phyloP scores from a whole-genome alignment of 2,888 invertebrate species.

The Hedya salicella region DNA sequence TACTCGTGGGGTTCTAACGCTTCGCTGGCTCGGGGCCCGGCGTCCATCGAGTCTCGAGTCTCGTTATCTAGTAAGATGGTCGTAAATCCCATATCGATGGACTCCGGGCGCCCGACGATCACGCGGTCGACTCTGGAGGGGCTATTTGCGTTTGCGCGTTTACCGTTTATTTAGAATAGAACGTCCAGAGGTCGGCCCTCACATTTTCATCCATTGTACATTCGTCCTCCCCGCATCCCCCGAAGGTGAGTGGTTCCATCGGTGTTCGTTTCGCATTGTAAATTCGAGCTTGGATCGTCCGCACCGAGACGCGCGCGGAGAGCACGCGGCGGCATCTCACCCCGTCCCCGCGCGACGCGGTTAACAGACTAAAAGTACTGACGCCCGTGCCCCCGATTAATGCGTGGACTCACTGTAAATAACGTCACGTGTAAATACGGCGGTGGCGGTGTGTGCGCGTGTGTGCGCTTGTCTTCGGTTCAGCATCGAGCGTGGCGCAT shows the following conservation, averaged over 20 bases:
- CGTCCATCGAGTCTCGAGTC: not conserved
- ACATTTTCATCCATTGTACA: conserved; percentile 29
- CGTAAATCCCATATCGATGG: not conserved
- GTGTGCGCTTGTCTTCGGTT: conserved; percentile 10
- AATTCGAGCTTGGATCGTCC: conserved; percentile 33
- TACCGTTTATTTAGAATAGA: not conserved
- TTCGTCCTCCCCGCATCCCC: conserved; percentile 9
- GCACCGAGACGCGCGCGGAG: conserved; percentile 2
- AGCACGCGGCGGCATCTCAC: conserved; percentile 18
- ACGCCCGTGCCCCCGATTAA: conserved; percentile 47
- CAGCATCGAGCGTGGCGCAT: conserved; percentile 20
- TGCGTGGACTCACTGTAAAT: conserved; percentile 44
- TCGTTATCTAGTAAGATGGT: not conserved
- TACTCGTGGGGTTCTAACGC: conserved; percentile 37
- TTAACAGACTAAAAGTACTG: conserved; percentile 56
- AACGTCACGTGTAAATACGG: conserved; percentile 15
- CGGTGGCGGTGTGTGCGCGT: not conserved
- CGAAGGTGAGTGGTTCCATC: conserved; percentile 38
- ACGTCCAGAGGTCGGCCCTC: conserved; percentile 11
- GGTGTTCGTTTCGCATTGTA: conserved; percentile 27
- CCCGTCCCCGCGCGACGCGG: conserved; percentile 31
- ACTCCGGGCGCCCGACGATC: conserved; percentile 28
- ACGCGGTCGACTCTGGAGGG: conserved; percentile 8
- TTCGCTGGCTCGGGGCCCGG: conserved; percentile 8
- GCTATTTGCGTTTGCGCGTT: not conserved